These are phyloP conservation scores for Lasioglossum morio DNA, from an alignment of 2,888 invertebrate genomes.

Conservation along the genomic window DNA sequence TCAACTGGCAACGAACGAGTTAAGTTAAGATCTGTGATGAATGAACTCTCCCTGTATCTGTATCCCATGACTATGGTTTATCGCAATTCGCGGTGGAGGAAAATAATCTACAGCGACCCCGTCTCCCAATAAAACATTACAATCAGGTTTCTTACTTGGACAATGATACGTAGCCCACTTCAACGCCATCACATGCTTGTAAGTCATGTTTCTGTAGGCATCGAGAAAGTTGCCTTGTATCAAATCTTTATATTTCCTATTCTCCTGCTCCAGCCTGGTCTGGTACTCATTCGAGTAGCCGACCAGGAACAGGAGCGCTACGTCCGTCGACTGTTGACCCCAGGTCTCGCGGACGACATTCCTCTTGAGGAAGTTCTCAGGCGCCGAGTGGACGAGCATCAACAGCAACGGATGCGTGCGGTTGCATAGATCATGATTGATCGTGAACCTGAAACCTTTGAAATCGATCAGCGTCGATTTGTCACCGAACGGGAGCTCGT, in stretches of 20 bases:
- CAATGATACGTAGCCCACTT: conserved; percentile 86
- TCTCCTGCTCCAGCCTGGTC: conserved; percentile 80
- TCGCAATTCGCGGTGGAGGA: background rate
- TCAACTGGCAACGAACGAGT: no score
- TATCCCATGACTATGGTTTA: background rate
- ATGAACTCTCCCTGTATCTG: background rate
- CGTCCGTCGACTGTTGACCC: conserved; percentile 80
- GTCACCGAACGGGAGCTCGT: conserved; percentile 79
- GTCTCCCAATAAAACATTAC: background rate
- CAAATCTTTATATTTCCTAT: conserved; percentile 84
- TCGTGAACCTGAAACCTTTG: conserved; percentile 87
- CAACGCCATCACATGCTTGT: conserved; percentile 86
- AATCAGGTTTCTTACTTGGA: conserved; percentile 76
- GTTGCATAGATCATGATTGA: conserved; percentile 87
- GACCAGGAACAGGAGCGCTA: conserved; percentile 84
- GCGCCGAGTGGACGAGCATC: conserved; percentile 85
- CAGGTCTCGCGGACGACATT: conserved; percentile 84
- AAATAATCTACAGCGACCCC: background rate
- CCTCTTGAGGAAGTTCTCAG: conserved; percentile 83
- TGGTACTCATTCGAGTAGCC: conserved; percentile 81
- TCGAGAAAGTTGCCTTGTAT: conserved; percentile 86
- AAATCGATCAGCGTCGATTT: conserved; percentile 83
- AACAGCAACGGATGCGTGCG: conserved; percentile 83
- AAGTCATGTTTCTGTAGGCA: conserved; percentile 86
- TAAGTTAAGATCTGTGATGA: background rate